Conservation (phyloP, 1,140 invertebrate genomes). For the Tribolium castaneum region DNA sequence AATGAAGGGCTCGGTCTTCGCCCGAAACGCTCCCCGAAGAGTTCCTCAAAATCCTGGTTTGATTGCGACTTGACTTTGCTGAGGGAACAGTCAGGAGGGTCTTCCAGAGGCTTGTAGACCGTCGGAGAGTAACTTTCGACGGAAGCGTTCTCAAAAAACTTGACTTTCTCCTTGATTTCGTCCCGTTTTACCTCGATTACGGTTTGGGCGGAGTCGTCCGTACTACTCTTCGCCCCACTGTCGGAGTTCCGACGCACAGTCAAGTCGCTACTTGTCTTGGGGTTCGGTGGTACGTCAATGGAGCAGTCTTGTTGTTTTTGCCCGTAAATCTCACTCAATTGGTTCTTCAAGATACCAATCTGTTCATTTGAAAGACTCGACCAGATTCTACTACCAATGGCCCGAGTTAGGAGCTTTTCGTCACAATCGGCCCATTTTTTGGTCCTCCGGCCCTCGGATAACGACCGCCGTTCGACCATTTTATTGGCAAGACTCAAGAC, state of each 20-base stretch:
- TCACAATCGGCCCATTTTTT: constrained; percentile 52
- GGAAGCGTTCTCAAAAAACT: constrained; percentile 80
- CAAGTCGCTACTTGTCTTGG: constrained; percentile 40
- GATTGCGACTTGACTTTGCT: constrained; percentile 70
- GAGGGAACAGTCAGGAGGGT: constrained; percentile 49
- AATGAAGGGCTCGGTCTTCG: constrained; percentile 54
- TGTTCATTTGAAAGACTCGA: constrained; percentile 88
- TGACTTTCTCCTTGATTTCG: constrained; percentile 78
- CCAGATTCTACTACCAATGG: constrained; percentile 80
- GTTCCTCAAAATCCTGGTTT: constrained; percentile 79
- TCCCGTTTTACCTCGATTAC: constrained; percentile 69
- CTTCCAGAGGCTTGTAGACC: constrained; percentile 69
- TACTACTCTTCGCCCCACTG: constrained; percentile 77
- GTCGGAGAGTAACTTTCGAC: constrained; percentile 64
- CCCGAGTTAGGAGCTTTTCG: constrained; percentile 65
- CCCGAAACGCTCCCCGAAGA: constrained; percentile 75
- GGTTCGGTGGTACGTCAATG: constrained; percentile 50
- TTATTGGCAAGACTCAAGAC: constrained; percentile 80
- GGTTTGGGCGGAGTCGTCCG: constrained; percentile 75
- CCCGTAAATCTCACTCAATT: constrained; percentile 85
- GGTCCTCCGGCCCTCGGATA: constrained; percentile 56
- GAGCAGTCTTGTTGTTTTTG: constrained; percentile 45
- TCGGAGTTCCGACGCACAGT: constrained; percentile 59
- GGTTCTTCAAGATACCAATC: constrained; percentile 82
- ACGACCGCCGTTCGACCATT: constrained; percentile 68